Evolutionary conservation across 2,888 invertebrate species (phyloP), one percentile per base, ranked within the genome.

Genomic region (Rhorus exstirpatorius): DNA sequence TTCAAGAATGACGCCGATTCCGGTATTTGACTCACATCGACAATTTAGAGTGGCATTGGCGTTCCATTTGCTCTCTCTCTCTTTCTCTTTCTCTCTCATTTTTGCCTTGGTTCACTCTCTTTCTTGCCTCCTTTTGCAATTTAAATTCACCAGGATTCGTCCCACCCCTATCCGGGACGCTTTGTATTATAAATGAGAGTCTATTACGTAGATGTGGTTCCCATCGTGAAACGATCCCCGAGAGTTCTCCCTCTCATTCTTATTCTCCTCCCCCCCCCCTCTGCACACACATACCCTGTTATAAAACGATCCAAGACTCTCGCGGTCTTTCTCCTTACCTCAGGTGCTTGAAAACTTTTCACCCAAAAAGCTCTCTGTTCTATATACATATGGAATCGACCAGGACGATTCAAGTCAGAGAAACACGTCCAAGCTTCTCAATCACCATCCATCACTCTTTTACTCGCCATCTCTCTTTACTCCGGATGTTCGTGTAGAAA

Each of bases 161-260:
- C 79, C 75, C 68, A 65, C 58, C 51, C 75, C 68, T 61, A 67
- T 65, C 70, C 70, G 68, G 68, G 49, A 81, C 71, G 82, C 75
- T 83, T 74, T 85, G 84, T 84, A 84, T 85, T 85, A 83, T 85
- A 85, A 86, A 86, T 86, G 85, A 86, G 84, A 79, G 81, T 81
- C 84, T 86, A 86, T 85, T 86, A 85, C 84, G 84, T 79, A 79
- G 75, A 83, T 83, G 79, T 76, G 70, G 79, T 80, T 58, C 68
- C 84, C 79, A 85, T 83, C 84, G 79, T 74, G 49, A 44, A 65
- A 44, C 51, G 78, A 58, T 74, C 49, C 55, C 67, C 35, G 46
- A 70, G 71, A 81, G 53, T 49, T 46, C 31, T 44, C 7, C 24
- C 35, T 53, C 31, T 44, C 35, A 21, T 31, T 67, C 31, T 44